Percentiles rank a stretch among this genome's conserved stretches.
These are phyloP conservation scores for Augiades crinisus DNA, from an alignment of 2,888 invertebrate genomes.

Conservation along the genomic window DNA sequence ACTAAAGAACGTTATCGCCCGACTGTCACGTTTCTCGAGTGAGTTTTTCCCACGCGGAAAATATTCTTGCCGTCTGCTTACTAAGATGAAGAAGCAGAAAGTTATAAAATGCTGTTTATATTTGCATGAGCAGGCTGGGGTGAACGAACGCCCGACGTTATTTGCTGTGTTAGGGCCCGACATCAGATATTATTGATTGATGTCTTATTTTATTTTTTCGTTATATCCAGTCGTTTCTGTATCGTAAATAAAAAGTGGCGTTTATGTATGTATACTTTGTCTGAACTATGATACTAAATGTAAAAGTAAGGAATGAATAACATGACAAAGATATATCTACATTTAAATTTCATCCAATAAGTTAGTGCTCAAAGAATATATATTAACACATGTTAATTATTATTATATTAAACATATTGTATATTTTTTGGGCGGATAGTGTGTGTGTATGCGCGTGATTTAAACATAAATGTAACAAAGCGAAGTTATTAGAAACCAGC, in stretches of 20 bases:
- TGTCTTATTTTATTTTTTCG: constrained; percentile 50
- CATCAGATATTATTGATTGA: constrained; percentile 59
- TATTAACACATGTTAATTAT: no score
- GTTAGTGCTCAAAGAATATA: no score
- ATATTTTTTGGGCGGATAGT: no score
- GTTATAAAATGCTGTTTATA: constrained; percentile 45
- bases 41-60: constrained; percentile 56
- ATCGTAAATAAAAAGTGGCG: background rate
- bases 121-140: constrained; percentile 34
- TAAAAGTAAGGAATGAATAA: no score
- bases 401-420: no score
- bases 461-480: no score
- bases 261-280: no score
- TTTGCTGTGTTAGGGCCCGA: constrained; percentile 40
- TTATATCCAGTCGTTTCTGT: constrained; percentile 29
- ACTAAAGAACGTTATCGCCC: constrained; percentile 55
- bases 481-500: no score
- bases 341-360: no score
- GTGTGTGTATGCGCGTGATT: no score
- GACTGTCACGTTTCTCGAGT: constrained; percentile 54
- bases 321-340: no score
- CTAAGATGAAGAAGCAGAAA: constrained; percentile 48
- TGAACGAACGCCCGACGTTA: constrained; percentile 51
- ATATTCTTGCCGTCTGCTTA: constrained; percentile 52
- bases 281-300: no score